phyloP scores from a whole-genome alignment of 2,888 invertebrate genomes.

The Andricus curvator region DNA sequence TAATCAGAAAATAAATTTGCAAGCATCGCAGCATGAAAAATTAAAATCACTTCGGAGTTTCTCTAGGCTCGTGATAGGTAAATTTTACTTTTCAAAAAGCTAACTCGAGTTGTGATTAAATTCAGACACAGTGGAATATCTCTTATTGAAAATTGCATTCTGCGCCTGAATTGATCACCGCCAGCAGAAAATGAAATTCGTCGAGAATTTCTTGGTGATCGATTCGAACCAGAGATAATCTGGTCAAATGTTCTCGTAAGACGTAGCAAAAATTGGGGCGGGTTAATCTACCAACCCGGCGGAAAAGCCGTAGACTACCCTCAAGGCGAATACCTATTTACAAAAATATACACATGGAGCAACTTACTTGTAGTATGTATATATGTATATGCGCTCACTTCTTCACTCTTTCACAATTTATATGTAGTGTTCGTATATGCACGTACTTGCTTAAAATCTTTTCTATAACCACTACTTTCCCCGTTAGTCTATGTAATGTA shows the following conservation, averaged over 20 bases:
- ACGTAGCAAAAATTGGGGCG: constrained; percentile 72
- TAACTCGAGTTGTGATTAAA: constrained; percentile 12
- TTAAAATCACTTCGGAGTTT: constrained; percentile 45
- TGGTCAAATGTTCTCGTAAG: constrained; percentile 31
- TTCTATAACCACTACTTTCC: constrained; percentile 71
- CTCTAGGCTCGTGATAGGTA: constrained; percentile 25
- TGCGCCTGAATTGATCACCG: background rate
- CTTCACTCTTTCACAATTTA: constrained; percentile 47
- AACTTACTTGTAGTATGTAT: constrained; percentile 68
- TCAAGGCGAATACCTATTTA: constrained; percentile 72
- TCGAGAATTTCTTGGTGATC: constrained; percentile 11
- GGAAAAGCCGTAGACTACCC: constrained; percentile 60
- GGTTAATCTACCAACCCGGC: constrained; percentile 58
- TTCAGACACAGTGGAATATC: background rate
- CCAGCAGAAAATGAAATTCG: constrained; percentile 22
- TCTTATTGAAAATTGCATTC: background rate
- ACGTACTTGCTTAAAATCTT: constrained; percentile 58
- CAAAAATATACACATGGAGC: constrained; percentile 78
- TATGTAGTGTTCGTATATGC: constrained; percentile 52
- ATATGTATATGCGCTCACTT: constrained; percentile 53
- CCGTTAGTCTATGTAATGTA: constrained; percentile 73
- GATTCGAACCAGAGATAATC: constrained; percentile 29
- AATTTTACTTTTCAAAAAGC: constrained; percentile 28
- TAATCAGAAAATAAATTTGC: constrained; percentile 39
- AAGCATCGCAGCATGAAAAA: constrained; percentile 31